Percentiles rank a stretch among this genome's conserved stretches.
Conservation (phyloP, 2,113 vertebrate species). For the Eubucco bourcierii region DNA sequence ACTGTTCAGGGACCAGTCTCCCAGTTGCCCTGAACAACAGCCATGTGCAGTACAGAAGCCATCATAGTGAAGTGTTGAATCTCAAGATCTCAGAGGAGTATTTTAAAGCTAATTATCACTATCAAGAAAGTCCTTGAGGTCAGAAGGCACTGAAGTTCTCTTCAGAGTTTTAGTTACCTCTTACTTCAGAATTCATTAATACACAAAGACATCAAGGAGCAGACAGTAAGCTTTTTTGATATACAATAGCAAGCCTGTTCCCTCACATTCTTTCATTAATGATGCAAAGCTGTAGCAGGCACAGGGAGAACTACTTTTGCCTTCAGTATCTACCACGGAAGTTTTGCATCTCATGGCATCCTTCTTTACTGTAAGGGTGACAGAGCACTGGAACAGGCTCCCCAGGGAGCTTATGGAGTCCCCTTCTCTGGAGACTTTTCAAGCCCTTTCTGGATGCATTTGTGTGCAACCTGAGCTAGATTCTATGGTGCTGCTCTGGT, state of each 20-base stretch:
- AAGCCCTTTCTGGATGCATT: no score
- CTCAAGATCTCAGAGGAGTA: slow-evolving; percentile 44
- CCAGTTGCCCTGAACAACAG: slow-evolving; percentile 51
- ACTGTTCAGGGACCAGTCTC: slow-evolving; percentile 25
- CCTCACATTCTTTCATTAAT: not conserved
- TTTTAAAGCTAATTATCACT: slow-evolving; percentile 71
- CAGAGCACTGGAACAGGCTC: no score
- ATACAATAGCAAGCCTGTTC: not conserved
- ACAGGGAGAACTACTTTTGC: not conserved
- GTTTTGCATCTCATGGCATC: not conserved
- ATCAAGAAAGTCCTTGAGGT: slow-evolving; percentile 52
- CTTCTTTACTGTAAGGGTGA: no score
- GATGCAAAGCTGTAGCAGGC: not conserved
- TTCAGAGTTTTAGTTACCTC: slow-evolving; percentile 38
- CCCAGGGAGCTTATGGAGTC: no score
- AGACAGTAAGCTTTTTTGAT: not conserved
- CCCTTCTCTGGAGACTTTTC: no score
- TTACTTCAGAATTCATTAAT: slow-evolving; percentile 61
- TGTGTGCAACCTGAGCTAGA: no score
- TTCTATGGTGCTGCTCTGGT: no score
- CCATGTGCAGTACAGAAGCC: slow-evolving; percentile 33
- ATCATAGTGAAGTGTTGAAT: slow-evolving; percentile 23
- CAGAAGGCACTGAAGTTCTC: slow-evolving; percentile 42
- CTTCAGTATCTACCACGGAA: not conserved
- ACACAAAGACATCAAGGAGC: slow-evolving; percentile 21